Evolutionary conservation across 2,797 vertebrate genomes (phyloP), one percentile per base, ranked within the genome.

Genomic region (Amphiprion clarkii): DNA sequence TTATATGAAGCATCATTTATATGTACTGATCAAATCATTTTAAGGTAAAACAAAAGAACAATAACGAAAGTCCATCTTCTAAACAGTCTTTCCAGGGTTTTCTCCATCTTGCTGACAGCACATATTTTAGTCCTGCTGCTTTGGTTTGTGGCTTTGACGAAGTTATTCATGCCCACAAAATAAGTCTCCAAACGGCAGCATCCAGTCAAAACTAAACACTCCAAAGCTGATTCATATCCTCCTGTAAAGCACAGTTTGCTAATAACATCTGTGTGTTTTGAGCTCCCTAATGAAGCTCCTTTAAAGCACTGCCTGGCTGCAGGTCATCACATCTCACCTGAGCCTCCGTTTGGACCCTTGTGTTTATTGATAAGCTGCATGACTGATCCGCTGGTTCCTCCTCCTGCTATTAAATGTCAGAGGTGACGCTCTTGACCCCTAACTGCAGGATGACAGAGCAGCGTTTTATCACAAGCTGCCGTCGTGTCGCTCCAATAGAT

Each of bases 391-490:
- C 10, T 33, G 25, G 67, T 62, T 74, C 71, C 69, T 67, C 79
- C 81, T 53, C 49, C 44, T 79, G 67, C 70, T 86, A 75, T 82
- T 79, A 83, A 85, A 88, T 81, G 85, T 89, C 86, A 87, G 79
- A 81, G 89, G 83, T 90, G 76, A 83, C 19, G 67, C 82, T 87
- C 78, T 82, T 88, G 87, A 93, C 88, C 82, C 75, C 68, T 2
- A 5, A 27, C 53, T 14, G 61, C 49, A 60, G 39, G 61, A 66
- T 59, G 66, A 81, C 51, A 62, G 59, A 40, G 27, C 69, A 17
- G 55, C 85, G 63, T 83, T 79, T 83, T 58, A 72, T 87, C 67
- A 66, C 56, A 72, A 23, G 29, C 3, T 0, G 58, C 60, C 17
- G 23, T 53, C 79, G 40, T 23, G 46, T 51, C 62, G 71, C 67